These are phyloP conservation scores for Drosophila pegasa DNA, from an alignment of 2,888 invertebrate genomes.

Conservation along the genomic window DNA sequence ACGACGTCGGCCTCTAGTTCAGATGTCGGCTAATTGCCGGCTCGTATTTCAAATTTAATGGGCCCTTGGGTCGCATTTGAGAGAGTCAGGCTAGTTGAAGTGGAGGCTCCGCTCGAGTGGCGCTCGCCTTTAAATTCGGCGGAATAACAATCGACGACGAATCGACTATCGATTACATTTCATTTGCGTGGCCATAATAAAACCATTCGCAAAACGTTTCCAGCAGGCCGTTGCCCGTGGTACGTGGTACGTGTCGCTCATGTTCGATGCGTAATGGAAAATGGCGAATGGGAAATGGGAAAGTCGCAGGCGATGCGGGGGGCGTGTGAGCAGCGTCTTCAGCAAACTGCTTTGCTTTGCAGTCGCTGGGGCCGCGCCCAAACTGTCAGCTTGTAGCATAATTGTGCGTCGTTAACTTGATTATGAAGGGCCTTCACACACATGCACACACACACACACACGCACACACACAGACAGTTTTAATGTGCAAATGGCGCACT, in stretches of 20 bases:
- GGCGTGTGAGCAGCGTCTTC: constrained; percentile 73
- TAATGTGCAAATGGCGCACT: constrained; percentile 76
- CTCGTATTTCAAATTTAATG: constrained; percentile 46
- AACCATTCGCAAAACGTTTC: constrained; percentile 69
- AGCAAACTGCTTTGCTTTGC: constrained; percentile 72
- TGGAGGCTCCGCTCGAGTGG: constrained; percentile 13
- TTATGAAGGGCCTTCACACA: constrained; percentile 67
- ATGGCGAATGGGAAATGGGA: constrained; percentile 15
- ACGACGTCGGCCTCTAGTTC: neutral
- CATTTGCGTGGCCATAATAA: constrained; percentile 64
- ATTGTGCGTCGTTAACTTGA: constrained; percentile 80
- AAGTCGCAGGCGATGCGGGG: constrained; percentile 4
- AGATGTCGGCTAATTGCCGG: constrained; percentile 39
- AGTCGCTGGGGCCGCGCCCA: constrained; percentile 57
- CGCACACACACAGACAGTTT: constrained; percentile 39
- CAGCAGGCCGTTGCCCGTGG: constrained; percentile 63
- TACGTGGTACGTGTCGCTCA: constrained; percentile 72
- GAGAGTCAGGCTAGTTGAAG: neutral
- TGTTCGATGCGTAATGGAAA: constrained; percentile 54
- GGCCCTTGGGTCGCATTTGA: constrained; percentile 7
- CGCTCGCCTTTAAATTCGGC: constrained; percentile 35
- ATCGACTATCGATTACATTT: constrained; percentile 69
- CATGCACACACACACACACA: constrained; percentile 24
- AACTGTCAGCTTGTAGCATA: constrained; percentile 75
- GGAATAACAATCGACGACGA: constrained; percentile 40